Conservation (phyloP, 2,113 vertebrate species). For the Gasterosteus aculeatus region DNA sequence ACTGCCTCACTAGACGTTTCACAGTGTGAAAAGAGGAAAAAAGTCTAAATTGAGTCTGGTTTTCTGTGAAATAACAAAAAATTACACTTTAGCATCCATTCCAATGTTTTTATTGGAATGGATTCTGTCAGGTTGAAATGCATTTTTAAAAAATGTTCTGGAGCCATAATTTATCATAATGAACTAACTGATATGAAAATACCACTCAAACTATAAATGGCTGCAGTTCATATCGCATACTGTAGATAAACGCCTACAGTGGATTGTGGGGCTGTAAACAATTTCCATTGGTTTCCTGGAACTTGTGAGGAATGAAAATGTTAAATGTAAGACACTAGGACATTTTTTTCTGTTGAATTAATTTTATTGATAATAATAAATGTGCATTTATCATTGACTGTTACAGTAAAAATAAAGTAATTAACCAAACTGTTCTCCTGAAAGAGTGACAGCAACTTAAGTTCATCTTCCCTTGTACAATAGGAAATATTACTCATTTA, state of each 20-base stretch:
- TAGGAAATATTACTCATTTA: conserved; percentile 40
- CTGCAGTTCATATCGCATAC: background rate
- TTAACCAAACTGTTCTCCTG: conserved; percentile 1
- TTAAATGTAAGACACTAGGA: background rate
- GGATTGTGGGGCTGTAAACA: background rate
- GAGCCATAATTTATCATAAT: background rate
- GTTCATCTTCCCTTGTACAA: conserved; percentile 27
- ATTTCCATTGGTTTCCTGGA: background rate
- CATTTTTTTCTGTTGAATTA: conserved; percentile 19
- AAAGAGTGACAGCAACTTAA: conserved; percentile 36
- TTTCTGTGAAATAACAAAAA: background rate
- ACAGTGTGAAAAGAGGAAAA: background rate
- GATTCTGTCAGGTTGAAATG: background rate
- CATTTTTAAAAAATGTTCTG: background rate
- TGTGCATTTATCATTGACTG: conserved; percentile 33
- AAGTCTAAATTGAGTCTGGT: conserved; percentile 1
- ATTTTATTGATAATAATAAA: conserved; percentile 57
- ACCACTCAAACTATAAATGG: background rate
- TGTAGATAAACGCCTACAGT: background rate
- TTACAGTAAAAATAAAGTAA: conserved; percentile 45
- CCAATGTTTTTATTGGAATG: no score
- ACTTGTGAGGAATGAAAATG: background rate
- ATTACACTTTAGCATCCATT: no score
- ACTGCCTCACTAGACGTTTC: background rate
- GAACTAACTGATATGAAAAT: background rate